A percentile compares a stretch with the other conserved stretches of the same genome.
Conservation (phyloP, 2,797 vertebrate genomes). For the Lepidocolaptes lacrymiger region DNA sequence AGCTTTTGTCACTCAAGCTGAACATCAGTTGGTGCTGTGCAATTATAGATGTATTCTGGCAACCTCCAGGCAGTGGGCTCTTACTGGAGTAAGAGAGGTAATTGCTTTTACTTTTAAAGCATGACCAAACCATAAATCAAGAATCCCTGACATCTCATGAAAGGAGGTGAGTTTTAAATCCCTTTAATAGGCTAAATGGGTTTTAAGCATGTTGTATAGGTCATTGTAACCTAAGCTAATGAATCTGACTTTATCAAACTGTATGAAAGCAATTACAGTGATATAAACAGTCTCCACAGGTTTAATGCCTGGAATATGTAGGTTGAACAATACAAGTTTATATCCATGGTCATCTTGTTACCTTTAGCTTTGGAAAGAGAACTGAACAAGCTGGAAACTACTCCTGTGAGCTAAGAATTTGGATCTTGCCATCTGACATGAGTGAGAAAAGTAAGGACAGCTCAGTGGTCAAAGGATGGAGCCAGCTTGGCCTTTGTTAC, state of each 20-base stretch:
- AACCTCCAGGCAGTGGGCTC: constrained; percentile 34
- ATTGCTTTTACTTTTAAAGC: constrained; percentile 58
- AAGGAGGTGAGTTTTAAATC: constrained; percentile 40
- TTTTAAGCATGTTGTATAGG: constrained; percentile 52
- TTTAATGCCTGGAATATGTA: background rate
- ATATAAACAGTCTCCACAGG: background rate
- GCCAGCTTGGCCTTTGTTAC: background rate
- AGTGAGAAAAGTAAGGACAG: background rate
- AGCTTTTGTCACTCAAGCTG: constrained; percentile 10
- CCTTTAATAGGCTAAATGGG: constrained; percentile 52
- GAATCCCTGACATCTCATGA: background rate
- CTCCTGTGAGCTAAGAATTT: background rate
- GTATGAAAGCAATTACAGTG: background rate
- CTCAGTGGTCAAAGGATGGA: background rate
- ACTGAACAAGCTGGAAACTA: background rate
- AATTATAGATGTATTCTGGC: background rate
- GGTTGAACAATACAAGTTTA: background rate
- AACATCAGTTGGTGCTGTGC: background rate
- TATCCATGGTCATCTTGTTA: background rate
- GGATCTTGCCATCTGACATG: background rate
- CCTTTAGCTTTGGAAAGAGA: background rate
- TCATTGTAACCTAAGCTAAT: constrained; percentile 55
- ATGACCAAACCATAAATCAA: constrained; percentile 40
- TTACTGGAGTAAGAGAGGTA: background rate
- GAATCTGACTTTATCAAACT: constrained; percentile 36